Percentiles rank a stretch among this genome's conserved stretches.
phyloP scores from a whole-genome alignment of 2,797 vertebrate species.

The Pseudocheirus occidentalis region DNA sequence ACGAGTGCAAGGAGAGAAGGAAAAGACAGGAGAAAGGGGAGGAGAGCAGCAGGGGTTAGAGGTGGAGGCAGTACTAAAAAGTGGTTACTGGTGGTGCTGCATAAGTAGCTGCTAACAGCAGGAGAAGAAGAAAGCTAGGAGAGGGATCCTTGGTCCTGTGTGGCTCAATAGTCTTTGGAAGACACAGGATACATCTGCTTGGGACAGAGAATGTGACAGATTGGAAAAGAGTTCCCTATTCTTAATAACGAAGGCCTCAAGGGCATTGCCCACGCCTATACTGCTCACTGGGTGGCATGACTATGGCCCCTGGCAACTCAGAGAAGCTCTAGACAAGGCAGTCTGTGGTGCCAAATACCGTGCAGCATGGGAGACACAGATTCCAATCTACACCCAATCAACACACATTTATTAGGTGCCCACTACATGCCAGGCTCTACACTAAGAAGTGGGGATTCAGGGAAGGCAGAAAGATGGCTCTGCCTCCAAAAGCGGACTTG shows the following conservation, averaged over 20 bases:
- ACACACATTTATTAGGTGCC: neutral
- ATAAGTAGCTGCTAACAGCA: neutral
- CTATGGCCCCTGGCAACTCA: neutral
- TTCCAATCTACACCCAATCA: neutral
- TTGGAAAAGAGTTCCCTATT: neutral
- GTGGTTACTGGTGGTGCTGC: too few species aligned
- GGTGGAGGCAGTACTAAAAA: too few species aligned
- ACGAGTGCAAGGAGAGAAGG: neutral
- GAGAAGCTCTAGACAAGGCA: neutral
- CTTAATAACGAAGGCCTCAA: neutral
- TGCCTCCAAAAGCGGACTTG: neutral
- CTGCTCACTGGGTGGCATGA: neutral
- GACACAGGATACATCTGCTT: neutral
- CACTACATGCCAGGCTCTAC: neutral
- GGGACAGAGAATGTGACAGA: neutral
- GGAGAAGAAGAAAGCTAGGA: neutral
- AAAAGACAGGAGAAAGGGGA: neutral
- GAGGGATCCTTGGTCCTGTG: neutral
- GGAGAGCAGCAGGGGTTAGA: neutral
- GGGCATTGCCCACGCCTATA: fast-evolving
- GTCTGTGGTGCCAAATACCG: neutral
- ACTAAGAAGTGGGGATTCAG: neutral
- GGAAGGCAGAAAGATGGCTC: neutral
- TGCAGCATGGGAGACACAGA: neutral
- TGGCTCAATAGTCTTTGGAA: neutral